Conservation (phyloP, 2,797 vertebrate genomes). For the Eurystomus glaucurus region DNA sequence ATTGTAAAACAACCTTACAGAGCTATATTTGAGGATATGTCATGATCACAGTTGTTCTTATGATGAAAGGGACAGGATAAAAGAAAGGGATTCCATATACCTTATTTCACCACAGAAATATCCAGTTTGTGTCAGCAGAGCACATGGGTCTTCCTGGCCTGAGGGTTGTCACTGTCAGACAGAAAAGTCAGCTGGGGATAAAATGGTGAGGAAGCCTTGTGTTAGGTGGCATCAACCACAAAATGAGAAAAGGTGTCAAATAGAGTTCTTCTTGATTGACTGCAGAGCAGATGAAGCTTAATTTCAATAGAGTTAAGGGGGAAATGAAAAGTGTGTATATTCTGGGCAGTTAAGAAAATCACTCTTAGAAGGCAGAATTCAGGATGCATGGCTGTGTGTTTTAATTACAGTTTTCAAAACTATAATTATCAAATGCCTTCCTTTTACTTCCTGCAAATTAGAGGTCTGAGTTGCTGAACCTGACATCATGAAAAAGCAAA, state of each 20-base stretch:
- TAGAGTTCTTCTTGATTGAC: not conserved
- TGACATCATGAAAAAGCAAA: not conserved
- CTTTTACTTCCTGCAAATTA: slow-evolving; percentile 1
- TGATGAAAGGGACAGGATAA: not conserved
- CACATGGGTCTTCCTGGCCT: not conserved
- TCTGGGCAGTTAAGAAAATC: not conserved
- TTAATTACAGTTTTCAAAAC: slow-evolving; percentile 33
- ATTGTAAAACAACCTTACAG: not conserved
- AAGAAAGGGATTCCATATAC: not conserved
- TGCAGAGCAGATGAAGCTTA: not conserved
- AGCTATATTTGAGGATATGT: not conserved
- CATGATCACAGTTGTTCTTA: not conserved
- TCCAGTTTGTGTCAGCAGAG: not conserved
- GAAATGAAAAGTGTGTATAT: not conserved
- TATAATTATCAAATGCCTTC: not conserved
- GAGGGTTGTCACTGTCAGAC: not conserved
- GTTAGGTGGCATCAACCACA: not conserved
- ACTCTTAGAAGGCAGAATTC: not conserved
- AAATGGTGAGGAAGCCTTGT: not conserved
- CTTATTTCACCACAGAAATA: not conserved
- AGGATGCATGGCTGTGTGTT: not conserved
- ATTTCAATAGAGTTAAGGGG: not conserved
- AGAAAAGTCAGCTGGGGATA: not conserved
- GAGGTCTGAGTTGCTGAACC: slow-evolving; percentile 5
- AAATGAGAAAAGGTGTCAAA: not conserved